Evolutionary conservation across 1,140 invertebrate species (phyloP).

Genomic region (Ostrea denselamellosa): DNA sequence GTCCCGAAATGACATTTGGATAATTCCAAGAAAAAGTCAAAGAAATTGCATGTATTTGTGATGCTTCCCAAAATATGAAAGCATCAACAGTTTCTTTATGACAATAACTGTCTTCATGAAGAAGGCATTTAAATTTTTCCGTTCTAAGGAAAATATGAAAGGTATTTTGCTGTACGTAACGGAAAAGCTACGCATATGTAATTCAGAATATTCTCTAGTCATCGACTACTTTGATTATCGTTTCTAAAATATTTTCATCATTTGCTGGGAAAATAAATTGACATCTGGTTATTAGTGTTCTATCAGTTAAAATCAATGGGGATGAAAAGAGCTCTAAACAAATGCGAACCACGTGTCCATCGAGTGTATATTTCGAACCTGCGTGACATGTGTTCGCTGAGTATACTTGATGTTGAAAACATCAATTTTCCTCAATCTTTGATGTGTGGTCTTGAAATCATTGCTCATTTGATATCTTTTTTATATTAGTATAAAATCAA

Average conservation of each 20-base stretch:
- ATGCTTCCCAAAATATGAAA: too few relatives aligned
- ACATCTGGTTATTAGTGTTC: slow-evolving; percentile 23
- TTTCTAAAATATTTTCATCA: slow-evolving; percentile 26
- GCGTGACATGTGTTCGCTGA: slow-evolving; percentile 15
- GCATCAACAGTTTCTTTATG: background rate
- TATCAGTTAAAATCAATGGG: background rate
- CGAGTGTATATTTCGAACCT: background rate
- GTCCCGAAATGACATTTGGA: background rate
- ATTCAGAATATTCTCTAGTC: background rate
- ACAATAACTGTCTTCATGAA: background rate
- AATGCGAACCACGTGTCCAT: slow-evolving; percentile 10
- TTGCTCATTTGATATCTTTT: slow-evolving; percentile 36
- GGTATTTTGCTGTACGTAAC: background rate
- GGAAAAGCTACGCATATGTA: background rate
- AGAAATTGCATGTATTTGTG: background rate
- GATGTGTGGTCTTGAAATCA: slow-evolving; percentile 39
- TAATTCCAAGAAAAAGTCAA: background rate
- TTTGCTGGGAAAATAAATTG: slow-evolving; percentile 30
- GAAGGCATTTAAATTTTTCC: background rate
- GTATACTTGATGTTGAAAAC: slow-evolving; percentile 33
- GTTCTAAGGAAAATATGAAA: background rate
- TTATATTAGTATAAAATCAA: slow-evolving; percentile 38
- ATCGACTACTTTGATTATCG: background rate
- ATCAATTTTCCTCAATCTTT: slow-evolving; percentile 34
- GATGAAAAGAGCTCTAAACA: background rate